Evolutionary conservation across 1,140 invertebrate species (phyloP), one percentile per base, ranked within the genome.

Genomic region (Leptinotarsa lineolata): DNA sequence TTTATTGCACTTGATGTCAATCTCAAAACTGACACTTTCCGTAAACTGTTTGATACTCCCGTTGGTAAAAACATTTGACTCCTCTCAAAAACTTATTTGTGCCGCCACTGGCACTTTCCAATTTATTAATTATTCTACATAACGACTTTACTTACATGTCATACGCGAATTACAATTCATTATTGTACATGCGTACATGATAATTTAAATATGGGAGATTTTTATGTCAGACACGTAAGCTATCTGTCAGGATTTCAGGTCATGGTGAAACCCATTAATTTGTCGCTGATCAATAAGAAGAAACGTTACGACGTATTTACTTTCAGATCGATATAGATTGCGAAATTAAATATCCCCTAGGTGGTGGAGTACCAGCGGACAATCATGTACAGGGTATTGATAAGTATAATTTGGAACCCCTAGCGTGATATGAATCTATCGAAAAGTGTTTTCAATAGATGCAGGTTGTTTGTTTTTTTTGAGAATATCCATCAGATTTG

Each of bases 221-320:
- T 24, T 63, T 63, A 24, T 59, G 20, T 5, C 60, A 63, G 20
- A 5, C 22, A 63, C 21, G 20, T 63, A 63, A 24, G 13, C 16
- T 39, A 39, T 39, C 22, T 66, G 30, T 66, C 64, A 44, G 22
- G 39, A 39, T 39, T 39, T 66, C 4, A 44, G 64, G 64, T 66
- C 64, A 66, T 66, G 64, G 64, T 66, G 39, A 66, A n/a, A 66
- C 11, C 24, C 64, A 66, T 66, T 66, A 66, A 66, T 66, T 39
- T 18, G 39, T 66, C 24, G 12, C 21, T 20, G 6, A 54, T 54
- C 48, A 54, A 54, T 54, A 54, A 54, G 48, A 54, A 18, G 48
- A 18, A 24, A 15, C 39, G 64, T 66, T 39, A 66, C 64, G 22
- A 30, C 30, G 64, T 66, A 66, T 18, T 66, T 66, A 30, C 64